Percentiles rank a stretch among this genome's conserved stretches.
phyloP scores from a whole-genome alignment of 2,888 invertebrate species.

The Mylabris sibirica region DNA sequence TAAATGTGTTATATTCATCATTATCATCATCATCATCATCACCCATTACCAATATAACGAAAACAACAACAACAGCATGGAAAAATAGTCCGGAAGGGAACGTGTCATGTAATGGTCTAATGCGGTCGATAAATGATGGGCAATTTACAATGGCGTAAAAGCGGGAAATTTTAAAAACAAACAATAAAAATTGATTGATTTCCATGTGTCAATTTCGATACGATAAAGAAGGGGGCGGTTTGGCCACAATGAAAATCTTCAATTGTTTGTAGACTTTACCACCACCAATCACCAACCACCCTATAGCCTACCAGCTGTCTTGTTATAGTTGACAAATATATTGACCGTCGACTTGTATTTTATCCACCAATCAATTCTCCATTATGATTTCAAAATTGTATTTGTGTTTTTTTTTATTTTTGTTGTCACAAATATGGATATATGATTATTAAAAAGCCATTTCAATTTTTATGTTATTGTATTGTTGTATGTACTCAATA shows the following conservation, averaged over 20 bases:
- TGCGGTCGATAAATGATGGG: conserved; percentile 54
- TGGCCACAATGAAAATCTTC: background rate
- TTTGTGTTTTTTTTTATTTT: conserved; percentile 45
- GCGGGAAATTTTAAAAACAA: conserved; percentile 7
- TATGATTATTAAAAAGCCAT: conserved; percentile 58
- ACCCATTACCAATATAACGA: background rate
- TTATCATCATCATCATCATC: conserved; percentile 40
- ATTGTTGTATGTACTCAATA: conserved; percentile 16
- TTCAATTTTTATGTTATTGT: conserved; percentile 35
- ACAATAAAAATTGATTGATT: background rate
- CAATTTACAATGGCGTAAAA: conserved; percentile 37
- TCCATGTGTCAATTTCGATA: background rate
- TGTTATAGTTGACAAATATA: conserved; percentile 41
- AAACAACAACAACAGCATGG: background rate
- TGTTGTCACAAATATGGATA: conserved; percentile 51
- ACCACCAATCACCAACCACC: conserved; percentile 23
- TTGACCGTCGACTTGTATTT: conserved; percentile 35
- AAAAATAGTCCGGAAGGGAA: conserved; percentile 51
- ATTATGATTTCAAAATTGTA: conserved; percentile 49
- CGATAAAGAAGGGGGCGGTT: background rate
- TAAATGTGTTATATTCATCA: conserved; percentile 47
- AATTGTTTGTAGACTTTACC: conserved; percentile 16
- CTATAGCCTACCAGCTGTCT: conserved; percentile 51
- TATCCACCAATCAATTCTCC: conserved; percentile 55
- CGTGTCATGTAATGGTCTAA: conserved; percentile 54